Conservation (phyloP, 2,888 invertebrate species). For the Spisula solida region DNA sequence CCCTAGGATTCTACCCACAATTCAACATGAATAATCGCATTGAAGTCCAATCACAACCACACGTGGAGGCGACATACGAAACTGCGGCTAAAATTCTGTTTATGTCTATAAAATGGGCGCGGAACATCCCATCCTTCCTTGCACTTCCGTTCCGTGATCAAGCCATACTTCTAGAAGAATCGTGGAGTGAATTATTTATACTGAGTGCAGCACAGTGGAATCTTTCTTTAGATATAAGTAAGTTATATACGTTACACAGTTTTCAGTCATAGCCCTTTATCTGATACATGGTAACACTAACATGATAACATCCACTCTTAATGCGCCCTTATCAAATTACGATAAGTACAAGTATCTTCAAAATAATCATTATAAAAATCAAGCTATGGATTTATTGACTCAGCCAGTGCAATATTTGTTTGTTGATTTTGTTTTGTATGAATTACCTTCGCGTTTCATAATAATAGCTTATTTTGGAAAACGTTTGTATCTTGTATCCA, state of each 20-base stretch:
- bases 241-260: constrained; percentile 31
- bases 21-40: not conserved
- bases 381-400: too few relatives aligned
- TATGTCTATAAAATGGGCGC: constrained; percentile 93
- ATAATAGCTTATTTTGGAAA: too few relatives aligned
- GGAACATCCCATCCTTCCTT: constrained; percentile 92
- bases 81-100: constrained; percentile 92
- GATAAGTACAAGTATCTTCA: too few relatives aligned
- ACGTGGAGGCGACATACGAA: constrained; percentile 83
- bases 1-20: constrained; percentile 34
- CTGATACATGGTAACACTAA: too few relatives aligned
- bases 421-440: too few relatives aligned
- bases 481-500: too few relatives aligned
- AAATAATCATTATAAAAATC: too few relatives aligned
- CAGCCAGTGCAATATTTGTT: too few relatives aligned
- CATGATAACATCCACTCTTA: too few relatives aligned
- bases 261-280: too few relatives aligned
- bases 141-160: constrained; percentile 93
- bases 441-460: too few relatives aligned
- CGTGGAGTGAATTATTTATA: constrained; percentile 95
- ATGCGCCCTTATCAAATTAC: too few relatives aligned
- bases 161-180: constrained; percentile 92
- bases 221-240: constrained; percentile 92
- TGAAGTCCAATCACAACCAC: constrained; percentile 21
- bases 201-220: constrained; percentile 94